Conservation (phyloP, 2,888 invertebrate species). For the Torymus auratus region DNA sequence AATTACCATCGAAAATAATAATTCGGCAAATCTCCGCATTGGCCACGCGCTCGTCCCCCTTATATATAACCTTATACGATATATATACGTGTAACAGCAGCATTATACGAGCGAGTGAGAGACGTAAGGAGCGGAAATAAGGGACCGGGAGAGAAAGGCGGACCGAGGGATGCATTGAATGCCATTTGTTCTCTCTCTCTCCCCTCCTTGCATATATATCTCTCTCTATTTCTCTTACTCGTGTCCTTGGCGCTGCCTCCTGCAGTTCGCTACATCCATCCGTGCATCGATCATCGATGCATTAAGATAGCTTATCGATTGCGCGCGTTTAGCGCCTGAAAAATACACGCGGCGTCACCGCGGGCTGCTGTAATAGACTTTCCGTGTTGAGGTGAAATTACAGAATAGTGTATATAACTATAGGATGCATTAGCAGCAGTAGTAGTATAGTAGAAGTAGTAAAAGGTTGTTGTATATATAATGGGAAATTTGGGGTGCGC, state of each 20-base stretch:
- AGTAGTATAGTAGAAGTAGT: too few species aligned
- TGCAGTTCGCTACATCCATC: conserved; percentile 4
- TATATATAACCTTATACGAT: neutral
- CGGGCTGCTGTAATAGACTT: neutral
- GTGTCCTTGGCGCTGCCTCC: conserved; percentile 23
- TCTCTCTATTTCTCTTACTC: neutral
- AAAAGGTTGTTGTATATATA: too few species aligned
- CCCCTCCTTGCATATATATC: neutral
- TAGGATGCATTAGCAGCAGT: too few species aligned
- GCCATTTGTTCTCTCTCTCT: conserved; percentile 1
- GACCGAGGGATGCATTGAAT: conserved; percentile 30
- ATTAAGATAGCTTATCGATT: conserved; percentile 29
- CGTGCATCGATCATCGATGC: conserved; percentile 21
- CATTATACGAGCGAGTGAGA: conserved; percentile 9
- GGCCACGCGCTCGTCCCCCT: neutral
- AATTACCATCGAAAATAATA: conserved; percentile 9
- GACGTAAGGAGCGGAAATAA: conserved; percentile 18
- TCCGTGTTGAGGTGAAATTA: neutral
- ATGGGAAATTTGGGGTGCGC: too few species aligned
- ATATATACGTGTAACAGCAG: neutral
- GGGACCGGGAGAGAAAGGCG: conserved; percentile 4
- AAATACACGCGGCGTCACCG: neutral
- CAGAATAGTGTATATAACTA: too few species aligned
- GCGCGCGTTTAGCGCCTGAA: neutral
- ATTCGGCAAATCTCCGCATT: conserved; percentile 12